Percentiles rank a stretch among this genome's conserved stretches.
These are phyloP conservation scores for Acropora tenuis DNA, from an alignment of 64 coral and sea anemone species.

Conservation along the genomic window DNA sequence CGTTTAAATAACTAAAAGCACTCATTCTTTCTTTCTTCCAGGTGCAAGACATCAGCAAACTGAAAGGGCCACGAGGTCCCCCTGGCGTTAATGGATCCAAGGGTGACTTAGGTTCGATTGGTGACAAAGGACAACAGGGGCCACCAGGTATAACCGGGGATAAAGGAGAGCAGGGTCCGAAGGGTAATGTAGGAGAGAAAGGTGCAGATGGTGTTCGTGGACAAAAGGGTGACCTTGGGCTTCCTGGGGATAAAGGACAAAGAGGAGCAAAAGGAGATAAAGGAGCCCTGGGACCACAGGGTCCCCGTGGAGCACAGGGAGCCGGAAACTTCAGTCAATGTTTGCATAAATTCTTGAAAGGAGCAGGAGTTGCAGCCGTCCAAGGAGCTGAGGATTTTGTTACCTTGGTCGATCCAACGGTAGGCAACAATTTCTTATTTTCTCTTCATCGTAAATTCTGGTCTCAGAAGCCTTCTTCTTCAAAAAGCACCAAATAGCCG, in stretches of 20 bases:
- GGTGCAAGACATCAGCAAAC: slow-evolving; percentile 31
- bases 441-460: neutral
- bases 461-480: too few relatives aligned
- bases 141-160: slow-evolving; percentile 6
- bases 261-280: slow-evolving; percentile 40
- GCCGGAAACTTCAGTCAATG: slow-evolving; percentile 47
- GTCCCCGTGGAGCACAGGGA: slow-evolving; percentile 6
- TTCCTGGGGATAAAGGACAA: neutral
- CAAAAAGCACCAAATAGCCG: too few relatives aligned
- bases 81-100: slow-evolving; percentile 33
- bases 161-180: neutral
- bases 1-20: too few relatives aligned
- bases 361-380: neutral
- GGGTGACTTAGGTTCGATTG: slow-evolving; percentile 47
- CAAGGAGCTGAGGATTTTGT: rapidly evolving
- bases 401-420: neutral
- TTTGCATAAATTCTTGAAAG: neutral
- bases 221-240: neutral
- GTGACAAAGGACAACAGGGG: slow-evolving; percentile 33
- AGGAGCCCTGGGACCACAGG: neutral
- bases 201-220: slow-evolving; percentile 3
- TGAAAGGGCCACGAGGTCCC: slow-evolving; percentile 13
- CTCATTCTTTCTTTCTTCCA: neutral
- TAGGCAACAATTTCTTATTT: neutral
- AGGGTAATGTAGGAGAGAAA: neutral